These are phyloP conservation scores for Philonicus albiceps DNA, from an alignment of 2,888 invertebrate species.

Conservation along the genomic window DNA sequence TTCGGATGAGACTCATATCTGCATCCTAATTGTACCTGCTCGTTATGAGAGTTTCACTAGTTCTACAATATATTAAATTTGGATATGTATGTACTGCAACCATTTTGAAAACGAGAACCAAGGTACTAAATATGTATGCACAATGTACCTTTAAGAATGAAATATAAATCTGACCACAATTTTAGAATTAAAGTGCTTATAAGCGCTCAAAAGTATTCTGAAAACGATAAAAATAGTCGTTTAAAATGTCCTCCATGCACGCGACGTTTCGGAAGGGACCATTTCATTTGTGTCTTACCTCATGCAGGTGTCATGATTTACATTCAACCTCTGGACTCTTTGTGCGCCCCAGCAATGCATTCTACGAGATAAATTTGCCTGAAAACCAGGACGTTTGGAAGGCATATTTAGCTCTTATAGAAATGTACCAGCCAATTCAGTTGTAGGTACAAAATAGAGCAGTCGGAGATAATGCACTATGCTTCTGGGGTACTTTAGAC, in stretches of 20 bases:
- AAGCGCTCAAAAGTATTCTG: neutral
- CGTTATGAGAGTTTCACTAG: neutral
- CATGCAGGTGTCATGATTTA: conserved; percentile 23
- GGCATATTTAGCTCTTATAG: neutral
- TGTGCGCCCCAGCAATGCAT: neutral
- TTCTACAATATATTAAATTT: neutral
- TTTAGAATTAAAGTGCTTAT: neutral
- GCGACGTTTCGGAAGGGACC: neutral
- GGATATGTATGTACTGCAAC: neutral
- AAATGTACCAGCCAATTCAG: neutral
- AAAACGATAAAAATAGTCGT: neutral
- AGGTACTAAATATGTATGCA: neutral
- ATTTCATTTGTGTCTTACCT: neutral
- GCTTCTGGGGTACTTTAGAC: conserved; percentile 4
- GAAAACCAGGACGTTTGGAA: conserved; percentile 3
- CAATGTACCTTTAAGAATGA: neutral
- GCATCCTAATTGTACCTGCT: neutral
- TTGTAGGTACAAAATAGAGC: neutral
- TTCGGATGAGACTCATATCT: neutral
- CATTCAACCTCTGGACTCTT: conserved; percentile 8
- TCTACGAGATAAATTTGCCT: conserved; percentile 7
- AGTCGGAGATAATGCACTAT: neutral
- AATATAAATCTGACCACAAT: neutral
- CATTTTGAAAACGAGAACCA: neutral
- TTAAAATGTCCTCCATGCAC: neutral